A percentile compares a stretch with the other conserved stretches of the same genome.
Evolutionary conservation across 2,797 vertebrate species (phyloP).

Genomic region (Microcaecilia unicolor): DNA sequence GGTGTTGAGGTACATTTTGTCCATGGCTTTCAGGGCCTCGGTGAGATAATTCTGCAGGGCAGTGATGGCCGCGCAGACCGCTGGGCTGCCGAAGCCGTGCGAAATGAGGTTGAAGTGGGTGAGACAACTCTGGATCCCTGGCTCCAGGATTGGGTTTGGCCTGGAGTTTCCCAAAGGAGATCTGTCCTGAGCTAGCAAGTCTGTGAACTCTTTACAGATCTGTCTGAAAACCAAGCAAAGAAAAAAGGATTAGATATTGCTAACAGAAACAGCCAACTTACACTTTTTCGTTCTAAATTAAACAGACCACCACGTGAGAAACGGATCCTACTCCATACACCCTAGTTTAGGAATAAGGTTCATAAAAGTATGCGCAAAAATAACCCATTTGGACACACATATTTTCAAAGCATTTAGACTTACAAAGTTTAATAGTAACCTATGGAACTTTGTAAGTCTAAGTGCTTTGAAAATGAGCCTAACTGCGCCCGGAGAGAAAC

Average conservation of each 20-base stretch:
- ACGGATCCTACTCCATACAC: too few relatives aligned
- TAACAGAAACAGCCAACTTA: background rate
- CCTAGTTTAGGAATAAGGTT: too few relatives aligned
- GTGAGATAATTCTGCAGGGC: conserved; percentile 99
- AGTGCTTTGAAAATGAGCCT: too few relatives aligned
- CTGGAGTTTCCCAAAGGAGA: conserved; percentile 95
- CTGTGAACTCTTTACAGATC: conserved; percentile 99
- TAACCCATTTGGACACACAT: too few relatives aligned
- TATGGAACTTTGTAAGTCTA: too few relatives aligned
- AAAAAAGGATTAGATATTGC: conserved; percentile 27
- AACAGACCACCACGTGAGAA: background rate
- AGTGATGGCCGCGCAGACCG: conserved; percentile 90
- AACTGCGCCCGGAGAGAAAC: too few relatives aligned
- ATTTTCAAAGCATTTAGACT: too few relatives aligned
- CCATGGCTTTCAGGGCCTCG: conserved; percentile 98
- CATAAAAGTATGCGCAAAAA: too few relatives aligned
- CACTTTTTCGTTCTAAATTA: background rate
- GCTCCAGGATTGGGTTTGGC: conserved; percentile 95
- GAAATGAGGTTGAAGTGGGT: conserved; percentile 99
- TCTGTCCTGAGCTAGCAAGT: conserved; percentile 98
- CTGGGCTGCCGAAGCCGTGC: conserved; percentile 95
- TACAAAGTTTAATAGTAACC: too few relatives aligned
- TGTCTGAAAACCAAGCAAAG: conserved; percentile 69
- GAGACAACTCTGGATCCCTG: conserved; percentile 97
- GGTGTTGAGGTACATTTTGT: conserved; percentile 99